Conservation (phyloP, 2,113 vertebrate species). For the Erpornis zantholeuca region DNA sequence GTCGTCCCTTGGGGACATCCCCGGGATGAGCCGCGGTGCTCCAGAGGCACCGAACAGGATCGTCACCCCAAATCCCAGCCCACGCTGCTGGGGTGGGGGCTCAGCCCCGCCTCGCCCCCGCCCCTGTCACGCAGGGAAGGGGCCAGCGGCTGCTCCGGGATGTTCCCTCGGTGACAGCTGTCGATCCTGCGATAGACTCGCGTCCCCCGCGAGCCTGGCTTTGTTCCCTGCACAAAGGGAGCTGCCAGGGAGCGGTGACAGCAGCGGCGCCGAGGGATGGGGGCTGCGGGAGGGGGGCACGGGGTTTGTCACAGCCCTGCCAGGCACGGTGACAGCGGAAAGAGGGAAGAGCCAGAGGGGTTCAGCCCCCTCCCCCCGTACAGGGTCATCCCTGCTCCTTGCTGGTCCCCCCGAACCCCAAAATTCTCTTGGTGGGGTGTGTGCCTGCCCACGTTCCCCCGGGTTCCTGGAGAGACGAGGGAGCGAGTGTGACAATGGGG, state of each 20-base stretch:
- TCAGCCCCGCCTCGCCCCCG: not conserved
- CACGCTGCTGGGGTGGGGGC: accelerated
- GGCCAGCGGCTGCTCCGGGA: not conserved
- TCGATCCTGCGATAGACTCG: accelerated
- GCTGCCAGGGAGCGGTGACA: not conserved
- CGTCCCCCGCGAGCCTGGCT: not conserved
- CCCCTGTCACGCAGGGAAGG: accelerated
- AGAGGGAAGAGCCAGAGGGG: not conserved
- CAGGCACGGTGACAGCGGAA: not conserved
- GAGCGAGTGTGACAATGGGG: not conserved
- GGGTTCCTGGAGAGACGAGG: accelerated
- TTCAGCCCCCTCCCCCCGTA: accelerated
- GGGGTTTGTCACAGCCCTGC: not conserved
- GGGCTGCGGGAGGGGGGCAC: not conserved
- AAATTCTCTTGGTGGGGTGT: not conserved
- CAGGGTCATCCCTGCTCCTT: not conserved
- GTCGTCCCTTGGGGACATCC: not conserved
- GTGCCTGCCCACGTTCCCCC: accelerated
- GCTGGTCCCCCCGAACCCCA: not conserved
- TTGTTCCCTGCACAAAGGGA: not conserved
- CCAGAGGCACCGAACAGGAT: accelerated
- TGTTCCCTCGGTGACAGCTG: not conserved
- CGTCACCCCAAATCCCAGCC: not conserved
- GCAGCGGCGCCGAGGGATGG: not conserved
- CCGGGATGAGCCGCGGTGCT: not conserved